Percentiles rank a stretch among this genome's conserved stretches.
Conservation (phyloP, 1,140 invertebrate species). For the Gonioctena quinquepunctata region DNA sequence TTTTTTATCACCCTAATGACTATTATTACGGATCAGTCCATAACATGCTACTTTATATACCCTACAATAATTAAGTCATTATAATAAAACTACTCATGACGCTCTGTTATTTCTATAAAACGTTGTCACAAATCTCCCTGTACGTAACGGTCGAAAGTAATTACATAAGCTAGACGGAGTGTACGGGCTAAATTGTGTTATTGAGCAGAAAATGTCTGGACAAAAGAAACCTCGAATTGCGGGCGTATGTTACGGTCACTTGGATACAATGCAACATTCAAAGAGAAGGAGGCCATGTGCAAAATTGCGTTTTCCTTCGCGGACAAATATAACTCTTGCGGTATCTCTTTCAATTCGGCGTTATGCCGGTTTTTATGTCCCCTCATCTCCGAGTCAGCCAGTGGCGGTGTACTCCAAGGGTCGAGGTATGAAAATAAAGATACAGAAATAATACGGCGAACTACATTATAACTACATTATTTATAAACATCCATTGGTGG, state of each 20-base stretch:
- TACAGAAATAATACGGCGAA: too few species aligned
- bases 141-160: neutral
- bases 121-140: too few species aligned
- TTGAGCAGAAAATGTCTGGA: neutral
- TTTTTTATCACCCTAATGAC: too few species aligned
- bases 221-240: neutral
- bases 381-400: slow-evolving; percentile 7
- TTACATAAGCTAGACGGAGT: neutral
- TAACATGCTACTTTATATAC: too few species aligned
- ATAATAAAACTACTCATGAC: too few species aligned
- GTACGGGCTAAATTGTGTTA: neutral
- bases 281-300: slow-evolving; percentile 11
- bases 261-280: slow-evolving; percentile 1
- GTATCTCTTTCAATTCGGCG: slow-evolving; percentile 25
- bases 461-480: too few species aligned
- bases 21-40: too few species aligned
- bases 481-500: too few species aligned
- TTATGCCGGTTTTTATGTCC: slow-evolving; percentile 21
- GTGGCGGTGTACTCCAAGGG: too few species aligned
- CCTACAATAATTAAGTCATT: too few species aligned
- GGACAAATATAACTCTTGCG: slow-evolving; percentile 26
- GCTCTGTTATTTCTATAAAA: too few species aligned
- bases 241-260: neutral
- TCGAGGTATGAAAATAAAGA: too few species aligned
- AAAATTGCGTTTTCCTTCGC: slow-evolving; percentile 12